A percentile compares a stretch with the other conserved stretches of the same genome.
phyloP scores from a whole-genome alignment of 2,797 vertebrate species.

The Odontamblyopus rebecca region DNA sequence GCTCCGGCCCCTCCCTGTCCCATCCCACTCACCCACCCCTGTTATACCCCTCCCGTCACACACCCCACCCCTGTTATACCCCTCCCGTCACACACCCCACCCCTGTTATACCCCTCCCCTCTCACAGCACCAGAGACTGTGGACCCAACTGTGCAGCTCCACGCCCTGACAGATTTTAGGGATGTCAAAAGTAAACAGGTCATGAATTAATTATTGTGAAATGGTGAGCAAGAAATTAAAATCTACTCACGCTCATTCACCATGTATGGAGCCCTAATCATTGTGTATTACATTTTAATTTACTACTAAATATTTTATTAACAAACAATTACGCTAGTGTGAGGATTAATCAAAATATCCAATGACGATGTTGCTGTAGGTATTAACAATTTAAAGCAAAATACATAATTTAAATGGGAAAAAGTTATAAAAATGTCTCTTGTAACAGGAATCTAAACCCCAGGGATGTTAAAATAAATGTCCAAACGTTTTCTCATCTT shows the following conservation, averaged over 20 bases:
- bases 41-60: no score
- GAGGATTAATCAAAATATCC: no score
- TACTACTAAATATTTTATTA: not conserved
- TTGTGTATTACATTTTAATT: not conserved
- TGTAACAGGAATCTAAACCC: no score
- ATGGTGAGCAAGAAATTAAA: not conserved
- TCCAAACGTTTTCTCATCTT: no score
- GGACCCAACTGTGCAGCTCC: not conserved
- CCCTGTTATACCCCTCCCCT: not conserved
- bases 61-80: not conserved
- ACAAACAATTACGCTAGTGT: not conserved
- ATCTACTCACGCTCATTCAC: no score
- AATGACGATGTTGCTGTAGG: no score
- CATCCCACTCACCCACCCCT: not conserved
- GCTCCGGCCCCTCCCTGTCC: slow-evolving; percentile 36
- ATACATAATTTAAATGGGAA: no score
- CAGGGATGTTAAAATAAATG: no score
- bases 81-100: not conserved
- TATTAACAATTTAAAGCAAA: no score
- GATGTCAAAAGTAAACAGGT: not conserved
- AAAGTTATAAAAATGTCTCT: no score
- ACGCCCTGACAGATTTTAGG: not conserved
- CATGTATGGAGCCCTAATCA: no score
- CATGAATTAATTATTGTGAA: not conserved
- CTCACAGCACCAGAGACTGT: not conserved